These are phyloP conservation scores for Drosophila persimilis DNA, from an alignment of 1,140 invertebrate species.

Conservation along the genomic window DNA sequence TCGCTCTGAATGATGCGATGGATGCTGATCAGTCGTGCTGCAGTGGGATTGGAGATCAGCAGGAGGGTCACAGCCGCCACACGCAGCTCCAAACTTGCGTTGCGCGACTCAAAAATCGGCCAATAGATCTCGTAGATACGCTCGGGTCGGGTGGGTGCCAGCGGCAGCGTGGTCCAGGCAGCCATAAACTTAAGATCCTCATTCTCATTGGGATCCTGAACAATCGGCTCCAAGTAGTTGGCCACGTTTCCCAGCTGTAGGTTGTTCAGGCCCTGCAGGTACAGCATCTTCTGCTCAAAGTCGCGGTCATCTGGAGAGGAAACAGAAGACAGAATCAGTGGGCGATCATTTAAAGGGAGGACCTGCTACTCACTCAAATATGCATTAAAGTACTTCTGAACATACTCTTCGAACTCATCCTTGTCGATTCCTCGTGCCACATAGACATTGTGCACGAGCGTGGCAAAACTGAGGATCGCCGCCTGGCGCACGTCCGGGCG, in stretches of 20 bases:
- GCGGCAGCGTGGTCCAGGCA: constrained; percentile 85
- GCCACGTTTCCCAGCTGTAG: constrained; percentile 86
- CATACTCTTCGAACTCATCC: constrained; percentile 88
- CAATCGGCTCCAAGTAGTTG: constrained; percentile 86
- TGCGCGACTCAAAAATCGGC: constrained; percentile 88
- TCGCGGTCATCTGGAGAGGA: constrained; percentile 84
- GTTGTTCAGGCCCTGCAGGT: constrained; percentile 87
- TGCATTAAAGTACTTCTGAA: constrained; percentile 86
- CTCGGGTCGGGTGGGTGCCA: constrained; percentile 84
- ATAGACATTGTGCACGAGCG: constrained; percentile 88
- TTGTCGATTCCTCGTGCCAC: constrained; percentile 84
- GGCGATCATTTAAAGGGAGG: not conserved
- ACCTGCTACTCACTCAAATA: constrained; percentile 68
- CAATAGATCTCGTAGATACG: constrained; percentile 86
- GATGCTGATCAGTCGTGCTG: constrained; percentile 87
- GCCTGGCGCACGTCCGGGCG: constrained; percentile 86
- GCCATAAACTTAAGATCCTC: constrained; percentile 86
- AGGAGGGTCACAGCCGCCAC: constrained; percentile 87
- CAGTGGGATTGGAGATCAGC: constrained; percentile 85
- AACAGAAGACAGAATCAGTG: constrained; percentile 27
- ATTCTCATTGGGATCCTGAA: constrained; percentile 83
- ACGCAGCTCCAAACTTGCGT: constrained; percentile 87
- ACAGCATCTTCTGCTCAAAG: constrained; percentile 88
- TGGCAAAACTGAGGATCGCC: constrained; percentile 88
- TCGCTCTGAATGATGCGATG: constrained; percentile 88